A percentile compares a stretch with the other conserved stretches of the same genome.
Conservation (phyloP, 2,797 vertebrate genomes). For the Melanotaenia pygmaea region DNA sequence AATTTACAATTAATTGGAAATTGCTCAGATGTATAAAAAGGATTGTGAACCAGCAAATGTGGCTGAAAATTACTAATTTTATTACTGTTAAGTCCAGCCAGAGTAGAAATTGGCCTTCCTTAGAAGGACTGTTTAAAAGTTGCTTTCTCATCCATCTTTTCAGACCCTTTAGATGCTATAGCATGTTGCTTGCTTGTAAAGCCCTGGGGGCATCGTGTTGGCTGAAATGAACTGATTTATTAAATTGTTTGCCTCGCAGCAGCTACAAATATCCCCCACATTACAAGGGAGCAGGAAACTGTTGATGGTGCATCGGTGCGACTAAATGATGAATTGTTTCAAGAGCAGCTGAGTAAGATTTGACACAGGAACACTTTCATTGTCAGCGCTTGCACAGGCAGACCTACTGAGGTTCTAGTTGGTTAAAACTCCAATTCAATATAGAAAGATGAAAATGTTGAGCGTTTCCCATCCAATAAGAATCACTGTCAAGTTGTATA, state of each 20-base stretch:
- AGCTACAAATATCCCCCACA: conserved; percentile 66
- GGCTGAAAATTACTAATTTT: conserved; percentile 49
- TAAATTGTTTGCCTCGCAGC: conserved; percentile 73
- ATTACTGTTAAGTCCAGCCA: conserved; percentile 47
- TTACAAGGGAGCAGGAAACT: conserved; percentile 64
- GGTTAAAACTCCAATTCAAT: conserved; percentile 9
- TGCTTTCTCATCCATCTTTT: conserved; percentile 61
- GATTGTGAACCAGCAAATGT: conserved; percentile 35
- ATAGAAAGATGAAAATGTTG: conserved; percentile 6
- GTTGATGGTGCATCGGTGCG: conserved; percentile 57
- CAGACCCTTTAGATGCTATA: conserved; percentile 50
- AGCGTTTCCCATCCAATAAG: background rate
- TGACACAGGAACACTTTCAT: conserved; percentile 25
- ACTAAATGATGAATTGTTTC: conserved; percentile 66
- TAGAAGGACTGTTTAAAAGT: conserved; percentile 49
- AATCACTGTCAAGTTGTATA: background rate
- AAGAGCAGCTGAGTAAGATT: conserved; percentile 50
- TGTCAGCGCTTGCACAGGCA: conserved; percentile 1
- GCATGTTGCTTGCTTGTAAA: conserved; percentile 69
- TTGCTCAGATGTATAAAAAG: conserved; percentile 46
- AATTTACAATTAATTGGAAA: conserved; percentile 63
- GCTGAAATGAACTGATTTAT: conserved; percentile 77
- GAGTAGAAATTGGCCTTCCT: conserved; percentile 34
- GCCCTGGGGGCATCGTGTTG: conserved; percentile 54
- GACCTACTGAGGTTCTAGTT: conserved; percentile 12